These are phyloP conservation scores for Eleutherodactylus coqui DNA, from an alignment of 2,797 vertebrate genomes.

Conservation along the genomic window DNA sequence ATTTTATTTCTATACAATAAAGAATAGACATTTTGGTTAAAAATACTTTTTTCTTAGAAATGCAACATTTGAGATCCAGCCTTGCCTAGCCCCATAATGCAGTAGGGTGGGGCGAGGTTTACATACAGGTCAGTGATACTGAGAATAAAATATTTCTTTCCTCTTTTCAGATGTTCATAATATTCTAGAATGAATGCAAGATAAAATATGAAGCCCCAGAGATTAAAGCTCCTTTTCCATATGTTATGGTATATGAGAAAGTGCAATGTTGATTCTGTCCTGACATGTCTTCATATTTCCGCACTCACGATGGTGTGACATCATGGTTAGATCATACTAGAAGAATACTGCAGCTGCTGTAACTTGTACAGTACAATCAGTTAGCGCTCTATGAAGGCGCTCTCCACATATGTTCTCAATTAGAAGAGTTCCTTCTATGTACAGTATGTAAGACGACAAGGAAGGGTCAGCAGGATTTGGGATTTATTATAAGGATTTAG, in stretches of 20 bases:
- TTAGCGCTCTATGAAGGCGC: background rate
- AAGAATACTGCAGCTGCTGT: slow-evolving; percentile 43
- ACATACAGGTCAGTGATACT: slow-evolving; percentile 15
- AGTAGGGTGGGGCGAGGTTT: background rate
- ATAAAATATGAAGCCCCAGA: slow-evolving; percentile 47
- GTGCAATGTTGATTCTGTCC: slow-evolving; percentile 47
- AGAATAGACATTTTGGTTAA: too few species aligned
- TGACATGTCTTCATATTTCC: slow-evolving; percentile 44
- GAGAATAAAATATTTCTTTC: slow-evolving; percentile 17
- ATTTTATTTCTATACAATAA: background rate
- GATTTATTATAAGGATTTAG: slow-evolving; percentile 45
- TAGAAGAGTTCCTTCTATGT: slow-evolving; percentile 36
- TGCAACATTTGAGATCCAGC: background rate
- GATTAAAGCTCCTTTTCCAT: slow-evolving; percentile 44
- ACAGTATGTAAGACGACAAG: slow-evolving; percentile 39
- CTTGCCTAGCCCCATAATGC: background rate
- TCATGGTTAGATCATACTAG: slow-evolving; percentile 44
- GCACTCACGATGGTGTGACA: slow-evolving; percentile 37
- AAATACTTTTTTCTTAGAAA: slow-evolving; percentile 3
- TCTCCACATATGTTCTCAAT: slow-evolving; percentile 46
- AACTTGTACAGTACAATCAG: slow-evolving; percentile 3
- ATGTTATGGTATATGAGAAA: slow-evolving; percentile 58
- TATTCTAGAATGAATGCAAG: slow-evolving; percentile 34
- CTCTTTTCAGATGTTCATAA: slow-evolving; percentile 22
- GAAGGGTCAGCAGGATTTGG: slow-evolving; percentile 43